A percentile compares a stretch with the other conserved stretches of the same genome.
Evolutionary conservation across 2,797 vertebrate species (phyloP).

Genomic region (Potorous gilbertii): DNA sequence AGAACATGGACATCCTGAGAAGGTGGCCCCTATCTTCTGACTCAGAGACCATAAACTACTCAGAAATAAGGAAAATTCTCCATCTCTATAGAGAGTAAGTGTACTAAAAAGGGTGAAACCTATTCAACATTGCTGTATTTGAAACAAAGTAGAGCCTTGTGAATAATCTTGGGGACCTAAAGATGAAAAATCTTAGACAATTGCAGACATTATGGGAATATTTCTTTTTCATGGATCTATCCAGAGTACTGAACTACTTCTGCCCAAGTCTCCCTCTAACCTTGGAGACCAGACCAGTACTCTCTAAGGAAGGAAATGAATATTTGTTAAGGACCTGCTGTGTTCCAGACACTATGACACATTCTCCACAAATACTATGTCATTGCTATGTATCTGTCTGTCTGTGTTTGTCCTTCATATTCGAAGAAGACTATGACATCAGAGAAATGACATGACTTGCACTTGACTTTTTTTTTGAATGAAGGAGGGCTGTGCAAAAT

Average conservation of each 20-base stretch:
- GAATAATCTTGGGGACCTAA: background rate
- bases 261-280: background rate
- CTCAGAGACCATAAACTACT: background rate
- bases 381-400: background rate
- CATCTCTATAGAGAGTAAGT: background rate
- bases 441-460: no score
- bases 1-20: background rate
- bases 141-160: background rate
- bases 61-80: background rate
- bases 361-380: background rate
- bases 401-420: no score
- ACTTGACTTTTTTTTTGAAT: no score
- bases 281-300: background rate
- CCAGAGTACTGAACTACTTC: background rate
- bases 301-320: background rate
- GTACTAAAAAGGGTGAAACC: background rate
- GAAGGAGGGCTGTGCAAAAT: no score
- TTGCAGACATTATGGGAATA: background rate
- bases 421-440: no score
- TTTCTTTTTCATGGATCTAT: background rate
- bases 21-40: background rate
- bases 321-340: background rate
- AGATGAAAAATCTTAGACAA: background rate
- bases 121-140: background rate
- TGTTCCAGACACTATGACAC: background rate